Conservation (phyloP, 2,888 invertebrate species). For the Rhabditophanes sp. region DNA sequence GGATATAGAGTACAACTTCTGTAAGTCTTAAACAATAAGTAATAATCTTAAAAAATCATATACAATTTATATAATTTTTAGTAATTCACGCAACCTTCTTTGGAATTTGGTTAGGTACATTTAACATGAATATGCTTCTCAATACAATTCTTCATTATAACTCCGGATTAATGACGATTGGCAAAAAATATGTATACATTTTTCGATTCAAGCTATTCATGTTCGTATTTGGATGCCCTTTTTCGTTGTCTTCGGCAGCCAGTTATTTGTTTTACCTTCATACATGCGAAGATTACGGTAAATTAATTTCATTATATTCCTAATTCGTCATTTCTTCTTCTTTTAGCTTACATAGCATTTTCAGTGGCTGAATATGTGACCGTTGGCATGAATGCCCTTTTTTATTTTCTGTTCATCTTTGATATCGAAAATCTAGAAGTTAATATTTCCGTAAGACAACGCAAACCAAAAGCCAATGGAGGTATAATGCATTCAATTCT, state of each 20-base stretch:
- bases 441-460: too few species aligned
- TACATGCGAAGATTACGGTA: constrained; percentile 22
- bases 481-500: too few species aligned
- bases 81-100: constrained; percentile 34
- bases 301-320: constrained; percentile 2
- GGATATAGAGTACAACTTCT: constrained; percentile 33
- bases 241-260: constrained; percentile 37
- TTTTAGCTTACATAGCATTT: constrained; percentile 33
- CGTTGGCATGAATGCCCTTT: constrained; percentile 33
- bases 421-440: too few species aligned
- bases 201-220: constrained; percentile 30
- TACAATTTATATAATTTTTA: constrained; percentile 8
- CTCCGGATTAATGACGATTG: too few species aligned
- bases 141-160: constrained; percentile 32
- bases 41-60: background rate
- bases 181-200: too few species aligned
- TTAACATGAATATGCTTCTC: constrained; percentile 41
- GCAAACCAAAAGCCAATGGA: too few species aligned
- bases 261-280: constrained; percentile 28
- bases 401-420: constrained; percentile 29
- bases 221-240: constrained; percentile 24
- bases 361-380: constrained; percentile 30
- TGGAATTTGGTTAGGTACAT: constrained; percentile 31
- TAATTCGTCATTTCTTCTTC: background rate
- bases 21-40: constrained; percentile 12